These are phyloP conservation scores for Oncorhynchus tshawytscha DNA, from an alignment of 2,113 vertebrate species.

Conservation along the genomic window DNA sequence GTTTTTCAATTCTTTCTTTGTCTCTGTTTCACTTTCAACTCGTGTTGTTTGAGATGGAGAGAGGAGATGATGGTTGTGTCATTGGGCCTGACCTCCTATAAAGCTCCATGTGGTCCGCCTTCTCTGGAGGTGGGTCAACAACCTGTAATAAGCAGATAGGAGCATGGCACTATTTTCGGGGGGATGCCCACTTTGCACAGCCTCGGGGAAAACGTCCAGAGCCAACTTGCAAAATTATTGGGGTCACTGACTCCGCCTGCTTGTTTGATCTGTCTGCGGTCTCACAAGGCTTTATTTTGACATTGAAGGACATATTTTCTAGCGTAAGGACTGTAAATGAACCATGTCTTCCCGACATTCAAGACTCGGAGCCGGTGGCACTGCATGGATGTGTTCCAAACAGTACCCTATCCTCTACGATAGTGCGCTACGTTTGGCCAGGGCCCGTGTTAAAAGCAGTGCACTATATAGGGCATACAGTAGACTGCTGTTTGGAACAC, in stretches of 20 bases:
- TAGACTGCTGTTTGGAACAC: too few relatives aligned
- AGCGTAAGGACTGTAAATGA: conserved; percentile 71
- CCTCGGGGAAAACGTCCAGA: conserved; percentile 72
- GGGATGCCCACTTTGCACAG: conserved; percentile 68
- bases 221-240: conserved; percentile 78
- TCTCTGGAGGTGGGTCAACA: conserved; percentile 72
- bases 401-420: too few relatives aligned
- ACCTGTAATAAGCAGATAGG: conserved; percentile 79
- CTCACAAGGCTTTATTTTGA: conserved; percentile 69
- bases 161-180: conserved; percentile 59
- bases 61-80: conserved; percentile 58
- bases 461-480: too few relatives aligned
- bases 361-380: conserved; percentile 40
- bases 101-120: conserved; percentile 63
- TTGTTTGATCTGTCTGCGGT: conserved; percentile 78
- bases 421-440: too few relatives aligned
- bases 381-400: conserved; percentile 24
- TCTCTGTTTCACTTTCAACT: conserved; percentile 28
- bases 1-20: neutral
- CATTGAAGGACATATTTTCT: conserved; percentile 77
- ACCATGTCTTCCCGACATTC: conserved; percentile 39
- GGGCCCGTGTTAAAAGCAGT: too few relatives aligned
- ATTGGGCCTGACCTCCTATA: conserved; percentile 73
- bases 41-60: conserved; percentile 61
- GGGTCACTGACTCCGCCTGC: conserved; percentile 76